Percentiles rank a stretch among this genome's conserved stretches.
Evolutionary conservation across 2,888 invertebrate species (phyloP).

Genomic region (Phaonia tiefii): DNA sequence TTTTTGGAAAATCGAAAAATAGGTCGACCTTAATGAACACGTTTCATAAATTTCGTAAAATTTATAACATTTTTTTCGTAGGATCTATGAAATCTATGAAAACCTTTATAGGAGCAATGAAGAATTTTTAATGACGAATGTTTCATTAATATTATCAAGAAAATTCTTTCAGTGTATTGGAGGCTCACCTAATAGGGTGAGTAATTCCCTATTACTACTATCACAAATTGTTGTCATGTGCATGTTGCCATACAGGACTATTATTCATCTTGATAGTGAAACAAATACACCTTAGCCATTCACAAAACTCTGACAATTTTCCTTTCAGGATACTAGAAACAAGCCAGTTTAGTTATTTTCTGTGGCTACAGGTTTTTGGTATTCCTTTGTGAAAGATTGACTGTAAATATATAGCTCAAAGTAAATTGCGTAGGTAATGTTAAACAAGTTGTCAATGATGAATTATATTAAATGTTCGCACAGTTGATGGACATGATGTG

Average conservation of each 20-base stretch:
- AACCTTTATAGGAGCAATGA: too few relatives aligned
- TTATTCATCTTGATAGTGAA: background rate
- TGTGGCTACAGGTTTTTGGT: constrained; percentile 1
- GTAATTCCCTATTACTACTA: too few relatives aligned
- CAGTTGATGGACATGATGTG: constrained; percentile 61
- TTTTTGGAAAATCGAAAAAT: too few relatives aligned
- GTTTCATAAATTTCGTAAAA: too few relatives aligned
- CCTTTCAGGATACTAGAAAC: background rate
- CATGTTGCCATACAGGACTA: too few relatives aligned
- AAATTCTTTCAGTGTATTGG: too few relatives aligned
- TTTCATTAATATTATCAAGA: too few relatives aligned
- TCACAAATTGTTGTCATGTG: too few relatives aligned
- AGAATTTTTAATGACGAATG: too few relatives aligned
- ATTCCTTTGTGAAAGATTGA: background rate
- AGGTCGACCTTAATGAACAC: too few relatives aligned
- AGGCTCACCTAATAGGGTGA: background rate
- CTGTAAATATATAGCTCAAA: background rate
- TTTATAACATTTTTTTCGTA: too few relatives aligned
- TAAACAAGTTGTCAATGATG: constrained; percentile 65
- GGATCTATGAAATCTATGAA: too few relatives aligned
- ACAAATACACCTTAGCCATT: background rate
- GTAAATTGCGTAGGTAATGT: constrained; percentile 64
- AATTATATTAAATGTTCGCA: constrained; percentile 63
- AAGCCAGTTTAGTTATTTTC: background rate
- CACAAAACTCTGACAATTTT: background rate